Conservation (phyloP, 2,888 invertebrate genomes). For the Mactromeris polynyma region DNA sequence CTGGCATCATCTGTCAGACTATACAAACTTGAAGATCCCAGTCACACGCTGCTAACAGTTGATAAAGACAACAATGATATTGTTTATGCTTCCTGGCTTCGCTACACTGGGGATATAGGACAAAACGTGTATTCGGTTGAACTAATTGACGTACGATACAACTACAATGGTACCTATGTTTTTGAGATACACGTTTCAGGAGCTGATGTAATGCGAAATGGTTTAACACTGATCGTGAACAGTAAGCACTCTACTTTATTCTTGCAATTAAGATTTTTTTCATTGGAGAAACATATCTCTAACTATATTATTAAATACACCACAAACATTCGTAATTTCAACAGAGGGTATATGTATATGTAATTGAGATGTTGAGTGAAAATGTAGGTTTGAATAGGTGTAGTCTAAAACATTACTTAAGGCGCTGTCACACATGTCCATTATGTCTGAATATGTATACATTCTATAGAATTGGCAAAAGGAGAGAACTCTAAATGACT, state of each 20-base stretch:
- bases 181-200: neutral
- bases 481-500: too few relatives aligned
- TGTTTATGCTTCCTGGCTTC: neutral
- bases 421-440: too few relatives aligned
- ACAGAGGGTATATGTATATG: too few relatives aligned
- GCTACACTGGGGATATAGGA: neutral
- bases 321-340: too few relatives aligned
- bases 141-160: neutral
- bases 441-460: too few relatives aligned
- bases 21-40: neutral
- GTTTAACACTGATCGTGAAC: conserved; percentile 21
- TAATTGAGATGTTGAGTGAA: too few relatives aligned
- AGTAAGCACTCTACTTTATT: neutral
- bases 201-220: neutral
- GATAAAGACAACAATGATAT: neutral
- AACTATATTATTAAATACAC: too few relatives aligned
- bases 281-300: too few relatives aligned
- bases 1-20: neutral
- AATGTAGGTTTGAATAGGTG: too few relatives aligned
- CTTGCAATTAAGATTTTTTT: too few relatives aligned
- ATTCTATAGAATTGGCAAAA: too few relatives aligned
- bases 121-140: neutral
- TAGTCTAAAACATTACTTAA: too few relatives aligned
- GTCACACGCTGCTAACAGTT: neutral
- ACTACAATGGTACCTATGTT: conserved; percentile 42